Base-by-base conservation (phyloP, 1,140 invertebrate genomes). In the Galleria mellonella region DNA sequence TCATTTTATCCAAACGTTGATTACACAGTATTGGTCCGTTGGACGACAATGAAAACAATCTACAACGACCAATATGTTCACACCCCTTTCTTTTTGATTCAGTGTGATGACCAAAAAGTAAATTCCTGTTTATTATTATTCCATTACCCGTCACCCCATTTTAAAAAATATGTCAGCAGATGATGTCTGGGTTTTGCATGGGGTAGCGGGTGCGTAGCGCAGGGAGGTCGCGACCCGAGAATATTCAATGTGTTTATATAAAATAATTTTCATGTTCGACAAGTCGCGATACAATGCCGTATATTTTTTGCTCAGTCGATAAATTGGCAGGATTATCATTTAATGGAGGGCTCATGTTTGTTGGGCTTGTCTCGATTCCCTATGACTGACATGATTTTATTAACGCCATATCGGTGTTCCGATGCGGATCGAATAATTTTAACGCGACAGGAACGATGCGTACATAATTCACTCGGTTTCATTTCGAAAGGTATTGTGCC, bases 91-190 rank as follows among this genome's bases (percentile, higher is more conserved):
- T 64, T 64, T 75, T 73, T 82, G 78, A 69, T 65, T 83, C 79
- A 75, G 75, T 68, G 48, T 66, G 76, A 82, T 84, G 81, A 82
- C 82, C 82, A 73, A 85, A 84, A 83, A 85, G 75, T 73, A 78
- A 82, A 85, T 85, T 85, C 78, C 73, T 72, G 76, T 79, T 79
- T 82, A 85, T 85, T 84, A 84, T 84, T 84, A 84, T 84, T 84
- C 81, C 81, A 84, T 84, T 84, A 83, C 58, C 53, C 54, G 62
- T 72, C 74, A 62, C 78, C 78, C 78, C 55, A 81, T 81, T 84
- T 82, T 71, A 84, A 84, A 83, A 84, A 84, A 83, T 83, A 81
- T 83, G 78, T 83, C 76, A 83, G 62, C 70, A 57, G 81, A 84
- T 83, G 81, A 84, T 71, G 71, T 81, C 49, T 65, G 62, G 69